Evolutionary conservation across 2,888 invertebrate genomes (phyloP), one percentile per base, ranked within the genome.

Genomic region (Parapristionchus giblindavisi): DNA sequence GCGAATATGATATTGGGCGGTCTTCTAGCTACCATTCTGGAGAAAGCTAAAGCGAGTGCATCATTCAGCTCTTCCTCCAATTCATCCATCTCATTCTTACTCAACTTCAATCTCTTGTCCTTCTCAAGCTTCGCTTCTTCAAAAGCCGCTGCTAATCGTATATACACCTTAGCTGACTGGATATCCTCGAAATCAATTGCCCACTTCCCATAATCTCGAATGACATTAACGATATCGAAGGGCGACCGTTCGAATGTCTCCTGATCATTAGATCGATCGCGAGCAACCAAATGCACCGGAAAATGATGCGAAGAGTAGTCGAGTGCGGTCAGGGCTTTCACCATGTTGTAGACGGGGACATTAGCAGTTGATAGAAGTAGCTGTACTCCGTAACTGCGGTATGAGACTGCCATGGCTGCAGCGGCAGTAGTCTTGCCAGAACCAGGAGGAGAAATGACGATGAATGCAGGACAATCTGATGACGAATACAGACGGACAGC

Each of bases 311-410:
- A 1, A 0, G 43, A 27, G 27, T 65, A 65, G 29, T 65, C 63
- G 3, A 65, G 43, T 32, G 40, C 36, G 2, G 40, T 43, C 29
- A 65, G 14, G 0, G 63, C 63, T 3, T 36, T 21, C 8, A 43
- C 63, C 40, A 65, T 40, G 14, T 65, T 65, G 63, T 43, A 36
- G 43, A 65, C 63, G 36, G 63, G 63, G 5, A 65, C 43, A 29
- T 65, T 65, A 6, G 63, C 63, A 3, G 63, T 65, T 1, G 63
- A 65, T 17, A 65, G 63, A 36, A 65, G 43, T 4, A 65, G 63
- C 14, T 65, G 63, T 0, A 43, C 29, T 0, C 63, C 63, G 3
- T 40, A 27, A 43, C 63, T 43, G 21, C 27, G 21, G 43, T 65
- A 65, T 1, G 43, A 43, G 5, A 65, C 63, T 8, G 43, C 63